These are phyloP conservation scores for Ctenicera cuprea DNA, from an alignment of 2,888 invertebrate genomes.

Conservation along the genomic window DNA sequence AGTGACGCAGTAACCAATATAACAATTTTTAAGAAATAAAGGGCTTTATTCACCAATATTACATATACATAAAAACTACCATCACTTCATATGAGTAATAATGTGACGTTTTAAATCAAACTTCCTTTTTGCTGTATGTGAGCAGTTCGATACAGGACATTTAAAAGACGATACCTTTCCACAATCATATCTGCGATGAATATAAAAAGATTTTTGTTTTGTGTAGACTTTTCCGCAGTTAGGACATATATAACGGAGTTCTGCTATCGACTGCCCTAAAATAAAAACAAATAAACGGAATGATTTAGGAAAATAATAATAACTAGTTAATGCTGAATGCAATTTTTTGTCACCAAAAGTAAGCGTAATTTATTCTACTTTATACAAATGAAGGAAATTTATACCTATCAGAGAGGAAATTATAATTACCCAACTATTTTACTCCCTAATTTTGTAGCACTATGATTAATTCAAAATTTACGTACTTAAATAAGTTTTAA, in stretches of 20 bases:
- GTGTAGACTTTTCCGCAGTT: slow-evolving; percentile 74
- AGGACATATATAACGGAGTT: slow-evolving; percentile 64
- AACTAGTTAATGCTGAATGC: too few relatives aligned
- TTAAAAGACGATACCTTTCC: slow-evolving; percentile 56
- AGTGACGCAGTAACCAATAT: too few relatives aligned
- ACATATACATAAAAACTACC: not conserved
- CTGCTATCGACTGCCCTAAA: not conserved
- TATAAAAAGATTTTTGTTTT: slow-evolving; percentile 69
- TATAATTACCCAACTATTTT: too few relatives aligned
- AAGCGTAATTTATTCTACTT: too few relatives aligned
- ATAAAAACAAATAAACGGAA: not conserved
- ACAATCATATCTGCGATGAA: slow-evolving; percentile 60
- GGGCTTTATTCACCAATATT: too few relatives aligned
- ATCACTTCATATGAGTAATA: slow-evolving; percentile 51
- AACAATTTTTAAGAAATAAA: too few relatives aligned
- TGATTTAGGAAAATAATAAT: not conserved
- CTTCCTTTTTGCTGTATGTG: slow-evolving; percentile 45
- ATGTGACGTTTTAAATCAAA: slow-evolving; percentile 53
- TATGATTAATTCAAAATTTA: too few relatives aligned
- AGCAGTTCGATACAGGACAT: slow-evolving; percentile 62
- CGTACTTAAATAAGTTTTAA: too few relatives aligned
- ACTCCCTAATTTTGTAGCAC: too few relatives aligned
- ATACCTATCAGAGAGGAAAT: too few relatives aligned
- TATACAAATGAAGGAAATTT: too few relatives aligned
- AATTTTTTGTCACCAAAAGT: too few relatives aligned